Evolutionary conservation across 2,888 invertebrate species (phyloP).

Genomic region (Reticulitermes lucifugus): DNA sequence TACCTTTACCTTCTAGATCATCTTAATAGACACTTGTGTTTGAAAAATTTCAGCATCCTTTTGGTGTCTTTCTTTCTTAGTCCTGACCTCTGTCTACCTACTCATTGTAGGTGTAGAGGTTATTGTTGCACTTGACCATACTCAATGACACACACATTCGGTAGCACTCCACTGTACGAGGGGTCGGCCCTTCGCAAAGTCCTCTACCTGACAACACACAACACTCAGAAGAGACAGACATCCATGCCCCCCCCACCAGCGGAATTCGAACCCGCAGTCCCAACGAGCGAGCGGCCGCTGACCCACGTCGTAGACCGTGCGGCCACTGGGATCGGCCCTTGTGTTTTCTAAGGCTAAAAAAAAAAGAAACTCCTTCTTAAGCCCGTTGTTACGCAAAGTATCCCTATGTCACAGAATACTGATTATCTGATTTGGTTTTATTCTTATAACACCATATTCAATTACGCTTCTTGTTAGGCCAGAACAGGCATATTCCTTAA

Average conservation of each 20-base stretch:
- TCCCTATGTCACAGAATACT: background rate
- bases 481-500: background rate
- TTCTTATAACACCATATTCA: background rate
- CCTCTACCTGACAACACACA: too few relatives aligned
- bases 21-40: conserved; percentile 3
- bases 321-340: background rate
- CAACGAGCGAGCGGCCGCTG: too few relatives aligned
- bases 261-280: too few relatives aligned
- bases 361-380: background rate
- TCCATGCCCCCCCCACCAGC: too few relatives aligned
- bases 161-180: too few relatives aligned
- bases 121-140: too few relatives aligned
- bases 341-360: background rate
- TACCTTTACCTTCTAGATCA: background rate
- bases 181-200: too few relatives aligned
- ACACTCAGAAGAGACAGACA: too few relatives aligned
- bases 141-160: too few relatives aligned
- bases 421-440: background rate
- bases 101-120: too few relatives aligned
- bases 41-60: background rate
- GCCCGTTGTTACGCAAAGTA: background rate
- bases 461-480: background rate
- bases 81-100: too few relatives aligned
- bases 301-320: too few relatives aligned
- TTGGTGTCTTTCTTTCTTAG: background rate